phyloP scores from a whole-genome alignment of 2,113 vertebrate genomes.

The Grammomys surdaster region DNA sequence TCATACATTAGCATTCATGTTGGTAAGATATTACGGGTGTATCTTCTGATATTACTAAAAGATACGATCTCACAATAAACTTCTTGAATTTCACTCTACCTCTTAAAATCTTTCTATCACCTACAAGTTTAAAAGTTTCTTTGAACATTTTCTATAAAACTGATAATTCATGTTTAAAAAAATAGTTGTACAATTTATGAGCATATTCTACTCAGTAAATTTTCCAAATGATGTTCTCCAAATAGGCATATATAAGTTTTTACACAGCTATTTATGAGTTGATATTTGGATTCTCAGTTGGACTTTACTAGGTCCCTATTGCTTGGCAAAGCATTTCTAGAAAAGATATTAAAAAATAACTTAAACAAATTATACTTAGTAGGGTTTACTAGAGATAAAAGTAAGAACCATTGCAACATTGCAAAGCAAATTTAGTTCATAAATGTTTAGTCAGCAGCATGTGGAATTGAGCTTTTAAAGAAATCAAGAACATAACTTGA shows the following conservation, averaged over 20 bases:
- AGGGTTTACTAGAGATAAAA: not conserved
- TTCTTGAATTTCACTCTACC: too few relatives aligned
- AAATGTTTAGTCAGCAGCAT: not conserved
- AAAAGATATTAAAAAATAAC: not conserved
- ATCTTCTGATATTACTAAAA: not conserved
- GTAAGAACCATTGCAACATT: not conserved
- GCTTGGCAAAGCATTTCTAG: not conserved
- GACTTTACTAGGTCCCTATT: not conserved
- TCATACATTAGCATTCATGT: not conserved
- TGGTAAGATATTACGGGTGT: not conserved
- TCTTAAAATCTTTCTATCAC: not conserved
- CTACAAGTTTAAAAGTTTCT: not conserved
- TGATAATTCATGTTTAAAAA: not conserved
- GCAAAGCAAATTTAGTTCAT: not conserved
- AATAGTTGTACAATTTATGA: not conserved
- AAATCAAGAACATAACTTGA: not conserved
- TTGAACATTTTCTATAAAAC: not conserved
- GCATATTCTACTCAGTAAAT: not conserved
- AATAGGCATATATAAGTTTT: not conserved
- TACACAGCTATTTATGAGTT: not conserved
- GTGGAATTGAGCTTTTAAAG: not conserved
- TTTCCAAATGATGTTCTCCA: constrained; percentile 12
- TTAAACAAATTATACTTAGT: not conserved
- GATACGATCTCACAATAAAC: not conserved
- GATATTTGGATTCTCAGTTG: not conserved